phyloP scores from a whole-genome alignment of 2,888 invertebrate genomes.

The Drosophila colorata region DNA sequence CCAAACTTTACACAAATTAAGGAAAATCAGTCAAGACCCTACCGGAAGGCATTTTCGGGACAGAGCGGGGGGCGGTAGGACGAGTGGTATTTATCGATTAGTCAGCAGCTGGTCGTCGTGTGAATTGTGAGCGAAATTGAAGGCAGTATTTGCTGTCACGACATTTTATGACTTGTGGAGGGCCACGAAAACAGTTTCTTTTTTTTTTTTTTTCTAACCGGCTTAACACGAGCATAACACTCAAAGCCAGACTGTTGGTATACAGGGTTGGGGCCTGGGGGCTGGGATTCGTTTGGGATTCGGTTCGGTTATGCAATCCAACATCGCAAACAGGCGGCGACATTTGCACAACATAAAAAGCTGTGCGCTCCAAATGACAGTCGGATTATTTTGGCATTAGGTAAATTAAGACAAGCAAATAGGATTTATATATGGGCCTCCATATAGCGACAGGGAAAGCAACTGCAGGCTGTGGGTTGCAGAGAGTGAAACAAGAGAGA shows the following conservation, averaged over 20 bases:
- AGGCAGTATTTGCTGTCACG: slow-evolving; percentile 38
- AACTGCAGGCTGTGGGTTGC: neutral
- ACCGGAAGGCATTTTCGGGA: neutral
- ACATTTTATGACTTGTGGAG: slow-evolving; percentile 51
- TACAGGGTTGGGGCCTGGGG: neutral
- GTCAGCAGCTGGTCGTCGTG: slow-evolving; percentile 22
- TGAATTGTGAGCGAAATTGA: slow-evolving; percentile 34
- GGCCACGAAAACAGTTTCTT: slow-evolving; percentile 34
- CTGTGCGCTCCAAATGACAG: slow-evolving; percentile 42
- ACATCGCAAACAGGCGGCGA: slow-evolving; percentile 30
- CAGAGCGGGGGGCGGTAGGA: neutral
- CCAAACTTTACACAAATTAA: slow-evolving; percentile 25
- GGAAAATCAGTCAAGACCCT: slow-evolving; percentile 17
- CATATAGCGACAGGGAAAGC: slow-evolving; percentile 23
- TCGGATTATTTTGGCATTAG: slow-evolving; percentile 58
- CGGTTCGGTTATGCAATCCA: slow-evolving; percentile 10
- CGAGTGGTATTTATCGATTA: slow-evolving; percentile 30
- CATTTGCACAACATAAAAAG: slow-evolving; percentile 47
- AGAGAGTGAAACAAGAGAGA: slow-evolving; percentile 4
- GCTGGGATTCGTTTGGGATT: neutral
- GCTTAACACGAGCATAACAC: slow-evolving; percentile 46
- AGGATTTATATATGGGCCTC: slow-evolving; percentile 62
- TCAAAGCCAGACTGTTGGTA: slow-evolving; percentile 31
- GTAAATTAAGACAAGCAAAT: slow-evolving; percentile 72
- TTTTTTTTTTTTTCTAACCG: slow-evolving; percentile 34